Evolutionary conservation across 2,888 invertebrate genomes (phyloP), one percentile per base, ranked within the genome.

Genomic region (Drepanosiphum platanoidis): DNA sequence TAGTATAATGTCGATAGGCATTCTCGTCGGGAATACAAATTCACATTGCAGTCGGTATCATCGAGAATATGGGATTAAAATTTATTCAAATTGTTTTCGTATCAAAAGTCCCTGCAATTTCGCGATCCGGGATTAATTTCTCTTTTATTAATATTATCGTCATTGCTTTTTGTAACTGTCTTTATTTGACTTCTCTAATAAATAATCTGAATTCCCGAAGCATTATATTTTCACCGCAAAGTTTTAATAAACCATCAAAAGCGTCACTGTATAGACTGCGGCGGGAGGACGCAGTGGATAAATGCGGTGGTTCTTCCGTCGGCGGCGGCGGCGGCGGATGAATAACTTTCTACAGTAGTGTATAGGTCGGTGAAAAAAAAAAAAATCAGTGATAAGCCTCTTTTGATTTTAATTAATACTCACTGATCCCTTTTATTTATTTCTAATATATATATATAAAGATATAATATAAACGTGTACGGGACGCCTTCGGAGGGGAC

Each of bases 371-470:
- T n/a, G 64, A 52, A 80, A 58, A 52, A 64, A 80, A 52, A 80
- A 58, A 52, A 64, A 80, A 66, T 83, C 66, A 36, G 15, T 68
- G 75, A 84, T 75, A 84, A 68, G 84, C 22, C 52, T 66, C 52
- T 84, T 84, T 84, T 52, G 84, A 84, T 58, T 68, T 83, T 84
- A 84, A 84, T 84, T 84, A 66, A 84, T 68, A 84, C 66, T 77
- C 75, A 64, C 66, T 30, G 75, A 52, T 77, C 22, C 32, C 52
- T 58, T 77, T 84, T 77, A 77, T 84, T 75, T 34, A 68, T 52
- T 84, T 66, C 39, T 66, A 11, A 74, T 74, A 68, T 8, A 18
- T 34, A 34, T 68, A 74, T 32, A 66, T 74, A 72, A 34, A 39
- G 58, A 32, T 71, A 39, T 32, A 64, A 30, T 1, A n/a, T 34